Evolutionary conservation across 2,888 invertebrate genomes (phyloP).

Genomic region (Lydus trimaculatus): DNA sequence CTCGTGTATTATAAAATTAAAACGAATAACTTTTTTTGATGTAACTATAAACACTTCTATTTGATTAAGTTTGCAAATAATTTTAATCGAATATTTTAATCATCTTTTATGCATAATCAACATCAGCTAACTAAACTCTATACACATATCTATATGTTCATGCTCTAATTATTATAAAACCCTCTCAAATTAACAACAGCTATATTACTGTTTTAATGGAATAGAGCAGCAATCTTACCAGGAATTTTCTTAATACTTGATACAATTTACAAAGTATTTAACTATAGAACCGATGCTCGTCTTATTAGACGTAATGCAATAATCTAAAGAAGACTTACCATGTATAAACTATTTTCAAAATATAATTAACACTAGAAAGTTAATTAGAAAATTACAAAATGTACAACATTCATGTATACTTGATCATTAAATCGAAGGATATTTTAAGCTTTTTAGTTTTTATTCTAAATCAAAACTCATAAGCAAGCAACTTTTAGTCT

Average conservation of each 20-base stretch:
- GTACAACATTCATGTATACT: not conserved
- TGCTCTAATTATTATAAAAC: not conserved
- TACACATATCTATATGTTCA: not conserved
- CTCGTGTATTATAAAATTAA: not conserved
- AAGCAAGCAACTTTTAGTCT: too few species aligned
- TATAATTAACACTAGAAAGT: conserved; percentile 18
- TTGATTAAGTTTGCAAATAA: not conserved
- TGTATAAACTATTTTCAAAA: conserved; percentile 27
- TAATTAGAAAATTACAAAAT: not conserved
- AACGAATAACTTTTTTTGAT: not conserved
- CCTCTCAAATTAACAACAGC: not conserved
- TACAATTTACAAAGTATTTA: conserved; percentile 20
- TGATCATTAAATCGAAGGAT: not conserved
- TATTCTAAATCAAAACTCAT: too few species aligned
- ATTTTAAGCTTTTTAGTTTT: too few species aligned
- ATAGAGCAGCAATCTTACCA: not conserved
- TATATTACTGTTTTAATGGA: not conserved
- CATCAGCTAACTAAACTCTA: not conserved
- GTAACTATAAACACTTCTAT: not conserved
- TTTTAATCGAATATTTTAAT: not conserved
- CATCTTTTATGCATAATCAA: not conserved
- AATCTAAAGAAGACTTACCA: conserved; percentile 27
- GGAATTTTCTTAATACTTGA: conserved; percentile 22
- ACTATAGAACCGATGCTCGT: conserved; percentile 14
- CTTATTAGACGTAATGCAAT: conserved; percentile 25